phyloP scores from a whole-genome alignment of 2,113 vertebrate species.

The Kobus ellipsiprymnus region DNA sequence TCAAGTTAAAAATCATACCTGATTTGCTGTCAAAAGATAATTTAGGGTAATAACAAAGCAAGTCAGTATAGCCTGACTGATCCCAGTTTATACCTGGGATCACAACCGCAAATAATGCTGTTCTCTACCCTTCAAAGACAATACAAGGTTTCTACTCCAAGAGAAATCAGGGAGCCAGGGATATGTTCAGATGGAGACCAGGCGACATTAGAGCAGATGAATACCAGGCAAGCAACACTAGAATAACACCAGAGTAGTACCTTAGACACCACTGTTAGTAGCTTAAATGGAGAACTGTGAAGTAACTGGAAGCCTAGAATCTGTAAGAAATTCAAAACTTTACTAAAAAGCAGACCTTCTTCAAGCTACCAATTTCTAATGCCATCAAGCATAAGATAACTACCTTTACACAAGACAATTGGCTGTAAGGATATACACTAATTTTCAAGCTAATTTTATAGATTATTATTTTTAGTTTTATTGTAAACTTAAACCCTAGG shows the following conservation, averaged over 20 bases:
- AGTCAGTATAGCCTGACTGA: background rate
- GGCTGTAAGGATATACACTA: background rate
- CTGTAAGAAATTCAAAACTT: background rate
- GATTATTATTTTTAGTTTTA: background rate
- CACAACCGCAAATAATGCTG: background rate
- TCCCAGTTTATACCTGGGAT: background rate
- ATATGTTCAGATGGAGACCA: background rate
- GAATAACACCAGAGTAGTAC: background rate
- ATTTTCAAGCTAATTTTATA: constrained; percentile 7
- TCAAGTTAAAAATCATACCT: background rate
- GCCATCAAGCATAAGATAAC: background rate
- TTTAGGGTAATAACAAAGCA: background rate
- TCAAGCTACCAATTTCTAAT: background rate
- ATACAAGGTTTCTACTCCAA: background rate
- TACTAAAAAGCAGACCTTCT: background rate
- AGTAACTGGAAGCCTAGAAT: background rate
- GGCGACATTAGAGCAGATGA: background rate
- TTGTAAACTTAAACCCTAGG: background rate
- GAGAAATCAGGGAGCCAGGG: background rate
- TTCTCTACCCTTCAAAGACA: background rate
- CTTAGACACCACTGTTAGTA: background rate
- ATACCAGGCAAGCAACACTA: background rate
- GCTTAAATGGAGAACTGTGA: background rate
- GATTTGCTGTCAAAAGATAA: background rate
- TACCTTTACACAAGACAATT: background rate